These are phyloP conservation scores for Trissoscelio sp. DNA, from an alignment of 2,888 invertebrate genomes.

Conservation along the genomic window DNA sequence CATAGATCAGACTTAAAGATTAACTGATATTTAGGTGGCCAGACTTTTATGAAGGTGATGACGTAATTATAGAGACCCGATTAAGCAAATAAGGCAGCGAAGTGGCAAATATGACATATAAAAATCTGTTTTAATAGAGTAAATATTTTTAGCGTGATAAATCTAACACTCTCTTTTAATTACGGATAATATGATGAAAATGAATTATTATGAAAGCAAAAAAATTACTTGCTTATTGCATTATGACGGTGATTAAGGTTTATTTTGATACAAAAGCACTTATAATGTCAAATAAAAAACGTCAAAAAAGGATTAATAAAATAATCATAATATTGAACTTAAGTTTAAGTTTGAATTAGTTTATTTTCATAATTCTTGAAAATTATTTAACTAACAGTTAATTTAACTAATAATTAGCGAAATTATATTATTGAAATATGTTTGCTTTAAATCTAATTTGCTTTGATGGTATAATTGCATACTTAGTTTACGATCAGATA, in stretches of 20 bases:
- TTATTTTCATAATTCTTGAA: too few species aligned
- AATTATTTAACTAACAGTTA: too few species aligned
- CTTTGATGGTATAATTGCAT: neutral
- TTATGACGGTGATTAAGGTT: too few species aligned
- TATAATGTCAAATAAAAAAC: too few species aligned
- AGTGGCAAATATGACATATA: neutral
- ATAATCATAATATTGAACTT: too few species aligned
- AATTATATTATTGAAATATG: conserved; percentile 1
- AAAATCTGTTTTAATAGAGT: neutral
- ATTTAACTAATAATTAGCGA: too few species aligned
- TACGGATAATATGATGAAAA: too few species aligned
- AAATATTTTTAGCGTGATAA: neutral
- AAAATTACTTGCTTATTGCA: too few species aligned
- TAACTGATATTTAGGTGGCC: conserved; percentile 5
- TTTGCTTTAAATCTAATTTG: neutral
- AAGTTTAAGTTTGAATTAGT: too few species aligned
- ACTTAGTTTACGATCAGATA: conserved; percentile 14
- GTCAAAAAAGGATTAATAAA: too few species aligned
- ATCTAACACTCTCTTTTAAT: neutral
- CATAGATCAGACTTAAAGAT: conserved; percentile 4
- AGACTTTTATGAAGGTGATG: conserved; percentile 18
- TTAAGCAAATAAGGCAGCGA: conserved; percentile 15
- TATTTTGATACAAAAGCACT: too few species aligned
- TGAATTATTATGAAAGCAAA: too few species aligned
- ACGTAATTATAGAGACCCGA: conserved; percentile 10